phyloP scores from a whole-genome alignment of 23 tunicate species.

The Phallusia fumigata region DNA sequence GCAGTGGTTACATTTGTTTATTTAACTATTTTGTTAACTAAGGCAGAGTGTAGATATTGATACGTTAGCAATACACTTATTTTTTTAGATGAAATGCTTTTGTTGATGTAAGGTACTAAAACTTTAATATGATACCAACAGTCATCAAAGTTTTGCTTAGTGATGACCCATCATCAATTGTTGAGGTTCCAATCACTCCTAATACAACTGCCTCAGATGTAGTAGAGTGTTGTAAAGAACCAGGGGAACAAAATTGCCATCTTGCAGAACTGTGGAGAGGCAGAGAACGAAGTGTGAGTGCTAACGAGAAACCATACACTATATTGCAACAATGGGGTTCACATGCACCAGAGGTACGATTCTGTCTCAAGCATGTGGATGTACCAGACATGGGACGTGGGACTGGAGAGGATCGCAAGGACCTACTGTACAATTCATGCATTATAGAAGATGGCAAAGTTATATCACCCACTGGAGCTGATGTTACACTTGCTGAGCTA shows the following conservation, averaged over 20 bases:
- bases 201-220: conserved; percentile 93
- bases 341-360: conserved; percentile 81
- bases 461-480: conserved; percentile 30
- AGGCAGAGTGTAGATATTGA: too few relatives aligned
- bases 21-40: too few relatives aligned
- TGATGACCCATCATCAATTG: conserved; percentile 66
- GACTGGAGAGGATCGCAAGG: conserved; percentile 20
- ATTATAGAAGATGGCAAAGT: conserved; percentile 37
- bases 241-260: conserved; percentile 82
- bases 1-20: too few relatives aligned
- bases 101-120: too few relatives aligned
- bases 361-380: conserved; percentile 64
- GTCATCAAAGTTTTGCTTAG: conserved; percentile 80
- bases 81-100: too few relatives aligned
- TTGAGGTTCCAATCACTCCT: conserved; percentile 92
- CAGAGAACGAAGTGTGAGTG: conserved; percentile 75
- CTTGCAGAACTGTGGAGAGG: conserved; percentile 85
- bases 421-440: conserved; percentile 9
- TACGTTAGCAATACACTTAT: too few relatives aligned
- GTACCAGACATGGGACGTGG: not conserved
- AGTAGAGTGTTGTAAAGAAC: conserved; percentile 85
- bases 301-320: conserved; percentile 84
- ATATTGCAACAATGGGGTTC: conserved; percentile 97
- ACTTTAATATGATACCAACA: conserved; percentile 63
- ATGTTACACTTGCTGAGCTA: conserved; percentile 48